Evolutionary conservation across 2,797 vertebrate species (phyloP), one percentile per base, ranked within the genome.

Genomic region (Pitangus sulphuratus): DNA sequence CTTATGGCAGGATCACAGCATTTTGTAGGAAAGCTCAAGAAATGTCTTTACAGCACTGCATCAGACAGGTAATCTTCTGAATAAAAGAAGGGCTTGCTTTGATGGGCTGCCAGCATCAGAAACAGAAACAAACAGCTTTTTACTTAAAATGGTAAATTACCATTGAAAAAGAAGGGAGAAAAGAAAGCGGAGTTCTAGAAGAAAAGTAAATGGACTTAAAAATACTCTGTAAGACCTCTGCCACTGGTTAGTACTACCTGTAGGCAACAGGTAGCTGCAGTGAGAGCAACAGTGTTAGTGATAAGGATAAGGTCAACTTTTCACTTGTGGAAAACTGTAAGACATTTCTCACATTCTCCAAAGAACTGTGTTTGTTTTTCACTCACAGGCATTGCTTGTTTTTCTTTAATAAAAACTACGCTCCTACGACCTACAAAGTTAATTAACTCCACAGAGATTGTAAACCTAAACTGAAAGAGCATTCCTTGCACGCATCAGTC

Each of bases 361-460:
- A 44, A 74, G 47, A 92, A 33, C 4, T 8, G 4, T 22, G 37
- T n/a, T 3, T 86, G 69, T 35, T 83, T 76, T 78, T 42, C 42
- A 39, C n/a, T 37, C 19, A 37, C 12, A 48, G 37, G 53, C 7
- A 0, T 19, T 89, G 51, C 70, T 76, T 90, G 56, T 47, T 94
- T 90, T 84, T 61, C 62, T 65, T 7, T 39, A 65, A 74, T 33
- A 84, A 85, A 91, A 95, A 51, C n/a, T 28, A 40, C 2, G 11
- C 53, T 95, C 60, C 75, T 71, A 66, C 0, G 0, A 92, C 68
- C 48, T 71, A 85, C 68, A 80, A 75, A 89, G 53, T 83, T 96
- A 91, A 95, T 96, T 92, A 94, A 85, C 68, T 80, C 26, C 42
- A 58, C 26, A 74, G 75, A 89, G 45, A 87, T 87, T 77, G 94